A percentile compares a stretch with the other conserved stretches of the same genome.
Evolutionary conservation across 35 echinoderm and acorn worm genomes (phyloP).

Genomic region (Apostichopus californicus): DNA sequence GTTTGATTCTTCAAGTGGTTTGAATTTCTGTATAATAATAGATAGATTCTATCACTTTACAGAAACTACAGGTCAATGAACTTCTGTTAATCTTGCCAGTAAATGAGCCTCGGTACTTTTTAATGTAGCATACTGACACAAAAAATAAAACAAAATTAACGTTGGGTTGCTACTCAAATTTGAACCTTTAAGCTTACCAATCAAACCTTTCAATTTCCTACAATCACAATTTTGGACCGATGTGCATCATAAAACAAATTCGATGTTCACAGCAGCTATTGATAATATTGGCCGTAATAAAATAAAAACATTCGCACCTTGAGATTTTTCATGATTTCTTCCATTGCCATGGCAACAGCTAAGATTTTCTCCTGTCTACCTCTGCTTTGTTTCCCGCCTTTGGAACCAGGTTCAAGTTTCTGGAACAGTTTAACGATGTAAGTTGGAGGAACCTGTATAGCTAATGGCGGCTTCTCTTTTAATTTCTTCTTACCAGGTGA

Average conservation of each 20-base stretch:
- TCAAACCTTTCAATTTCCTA: not conserved
- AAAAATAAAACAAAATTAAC: too few relatives aligned
- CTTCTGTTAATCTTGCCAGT: too few relatives aligned
- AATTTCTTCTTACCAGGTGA: constrained; percentile 28
- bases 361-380: constrained; percentile 71
- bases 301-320: constrained; percentile 59
- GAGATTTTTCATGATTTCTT: constrained; percentile 69
- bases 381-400: constrained; percentile 21
- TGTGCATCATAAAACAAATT: too few relatives aligned
- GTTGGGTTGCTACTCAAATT: too few relatives aligned
- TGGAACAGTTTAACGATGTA: constrained; percentile 67
- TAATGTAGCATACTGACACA: too few relatives aligned
- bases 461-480: constrained; percentile 70
- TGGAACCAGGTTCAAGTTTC: not conserved
- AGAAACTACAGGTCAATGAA: too few relatives aligned
- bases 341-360: constrained; percentile 66
- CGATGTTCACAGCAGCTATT: too few relatives aligned
- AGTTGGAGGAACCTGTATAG: constrained; percentile 65
- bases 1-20: too few relatives aligned
- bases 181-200: not conserved
- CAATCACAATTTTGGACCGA: not conserved
- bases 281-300: not conserved
- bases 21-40: too few relatives aligned
- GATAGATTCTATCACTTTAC: too few relatives aligned
- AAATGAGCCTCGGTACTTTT: too few relatives aligned